Evolutionary conservation across 2,888 invertebrate genomes (phyloP), one percentile per base, ranked within the genome.

Genomic region (Fabriciana adippe): DNA sequence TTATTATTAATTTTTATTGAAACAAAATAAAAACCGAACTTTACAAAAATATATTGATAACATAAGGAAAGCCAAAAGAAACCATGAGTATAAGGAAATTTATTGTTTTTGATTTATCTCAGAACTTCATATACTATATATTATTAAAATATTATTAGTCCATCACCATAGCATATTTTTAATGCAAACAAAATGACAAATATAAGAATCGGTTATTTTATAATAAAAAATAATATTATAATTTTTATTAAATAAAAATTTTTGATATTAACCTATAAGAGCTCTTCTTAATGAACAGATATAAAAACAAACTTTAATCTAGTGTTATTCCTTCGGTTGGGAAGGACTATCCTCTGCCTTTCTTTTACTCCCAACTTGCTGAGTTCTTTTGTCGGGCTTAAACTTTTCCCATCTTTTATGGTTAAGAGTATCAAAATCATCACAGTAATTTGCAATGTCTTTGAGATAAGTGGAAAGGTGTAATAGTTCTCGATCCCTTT

Each of bases 391-490:
- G 21, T 92, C 90, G 0, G 94, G 94, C 79, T 93, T 94, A 72
- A 95, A 97, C 79, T 95, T 95, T 86, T 98, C 97, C 99, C 99
- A 99, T 78, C 97, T 95, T 78, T 95, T 95, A 85, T 99, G 99
- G 81, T 99, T 97, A 0, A 99, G 92, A 2, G 92, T 91, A 64
- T 96, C 95, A 76, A 99, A 97, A 81, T 99, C 98, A 26, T 96
- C 95, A 75, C 95, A 95, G 70, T 96, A 87, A 64, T 93, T 89
- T 0, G 98, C 97, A 73, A 99, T 97, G 73, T 96, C 95, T 74
- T 95, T 95, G 64, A 99, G 92, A 86, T 99, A 97, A 55, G 95
- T 95, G 0, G 97, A 94, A 11, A 99, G 88, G 74, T 96, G 95
- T 0, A 98, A 77, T 15, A 99, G 86, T 85, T 99, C 99, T 64